These are phyloP conservation scores for Holothuria leucospilota DNA, from an alignment of 53 echinoderm and acorn worm genomes.

Conservation along the genomic window DNA sequence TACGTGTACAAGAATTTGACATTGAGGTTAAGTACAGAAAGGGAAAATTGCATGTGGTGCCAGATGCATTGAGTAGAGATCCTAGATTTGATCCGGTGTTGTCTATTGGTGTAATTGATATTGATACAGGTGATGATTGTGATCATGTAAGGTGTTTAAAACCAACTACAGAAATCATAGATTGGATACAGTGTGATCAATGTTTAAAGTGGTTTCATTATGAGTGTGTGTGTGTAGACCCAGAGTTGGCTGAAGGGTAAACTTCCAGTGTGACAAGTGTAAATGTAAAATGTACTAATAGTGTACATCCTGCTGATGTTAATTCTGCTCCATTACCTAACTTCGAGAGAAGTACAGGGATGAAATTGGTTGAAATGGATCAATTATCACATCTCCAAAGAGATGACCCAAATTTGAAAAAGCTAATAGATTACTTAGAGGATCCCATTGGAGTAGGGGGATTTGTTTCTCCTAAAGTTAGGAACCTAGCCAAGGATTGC, in stretches of 20 bases:
- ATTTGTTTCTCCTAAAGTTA: not conserved
- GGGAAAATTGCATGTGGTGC: slow-evolving; percentile 36
- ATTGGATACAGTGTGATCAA: slow-evolving; percentile 56
- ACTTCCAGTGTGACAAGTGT: not conserved
- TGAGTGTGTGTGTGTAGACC: slow-evolving; percentile 21
- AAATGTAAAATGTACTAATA: not conserved
- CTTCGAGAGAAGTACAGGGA: not conserved
- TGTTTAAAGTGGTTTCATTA: slow-evolving; percentile 40
- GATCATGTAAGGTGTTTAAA: not conserved
- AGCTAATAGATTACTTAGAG: not conserved
- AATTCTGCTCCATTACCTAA: not conserved
- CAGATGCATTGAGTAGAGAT: slow-evolving; percentile 49
- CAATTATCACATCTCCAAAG: not conserved
- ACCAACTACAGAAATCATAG: slow-evolving; percentile 1
- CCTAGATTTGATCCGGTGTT: not conserved
- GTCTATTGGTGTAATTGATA: not conserved
- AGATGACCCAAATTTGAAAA: not conserved
- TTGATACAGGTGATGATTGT: slow-evolving; percentile 1
- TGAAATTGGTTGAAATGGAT: not conserved
- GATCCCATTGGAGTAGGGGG: not conserved
- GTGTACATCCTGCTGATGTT: not conserved
- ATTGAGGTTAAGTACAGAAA: slow-evolving; percentile 56
- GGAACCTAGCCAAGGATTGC: not conserved
- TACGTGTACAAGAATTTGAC: slow-evolving; percentile 51
- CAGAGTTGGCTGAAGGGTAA: not conserved